Conservation (phyloP, 2,797 vertebrate species). For the Botia kubotai region DNA sequence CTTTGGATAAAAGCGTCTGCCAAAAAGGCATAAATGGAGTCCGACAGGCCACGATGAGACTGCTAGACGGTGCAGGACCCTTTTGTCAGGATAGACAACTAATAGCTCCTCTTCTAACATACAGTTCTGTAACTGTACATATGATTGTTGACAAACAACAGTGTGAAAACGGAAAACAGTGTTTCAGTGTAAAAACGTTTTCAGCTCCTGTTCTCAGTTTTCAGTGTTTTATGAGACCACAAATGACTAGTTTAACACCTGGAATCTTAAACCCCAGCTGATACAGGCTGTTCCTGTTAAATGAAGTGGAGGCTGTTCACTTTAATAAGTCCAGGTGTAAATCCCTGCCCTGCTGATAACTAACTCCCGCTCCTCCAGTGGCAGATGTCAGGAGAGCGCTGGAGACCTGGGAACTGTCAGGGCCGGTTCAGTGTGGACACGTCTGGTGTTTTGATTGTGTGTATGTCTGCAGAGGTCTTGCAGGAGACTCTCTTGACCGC, state of each 20-base stretch:
- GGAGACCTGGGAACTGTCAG: neutral
- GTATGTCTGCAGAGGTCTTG: conserved; percentile 19
- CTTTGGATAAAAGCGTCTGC: too few relatives aligned
- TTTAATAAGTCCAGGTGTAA: neutral
- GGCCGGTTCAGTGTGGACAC: too few relatives aligned
- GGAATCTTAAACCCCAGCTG: too few relatives aligned
- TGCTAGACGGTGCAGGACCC: neutral
- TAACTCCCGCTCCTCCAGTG: conserved; percentile 1
- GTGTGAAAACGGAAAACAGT: too few relatives aligned
- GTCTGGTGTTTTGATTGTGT: conserved; percentile 3
- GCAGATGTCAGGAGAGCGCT: conserved; percentile 31
- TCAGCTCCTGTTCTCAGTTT: too few relatives aligned
- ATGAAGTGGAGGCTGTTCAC: too few relatives aligned
- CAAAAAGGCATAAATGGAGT: neutral
- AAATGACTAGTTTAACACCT: too few relatives aligned
- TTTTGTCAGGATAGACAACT: too few relatives aligned
- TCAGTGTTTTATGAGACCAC: too few relatives aligned
- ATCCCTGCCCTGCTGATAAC: neutral
- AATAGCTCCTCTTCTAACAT: too few relatives aligned
- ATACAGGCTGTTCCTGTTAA: too few relatives aligned
- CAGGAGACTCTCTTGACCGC: conserved; percentile 3
- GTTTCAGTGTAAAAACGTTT: too few relatives aligned
- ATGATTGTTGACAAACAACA: neutral
- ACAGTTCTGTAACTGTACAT: neutral
- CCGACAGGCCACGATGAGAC: neutral